Base-by-base conservation (phyloP, 2,888 invertebrate genomes). In the Eristalinus aeneus region DNA sequence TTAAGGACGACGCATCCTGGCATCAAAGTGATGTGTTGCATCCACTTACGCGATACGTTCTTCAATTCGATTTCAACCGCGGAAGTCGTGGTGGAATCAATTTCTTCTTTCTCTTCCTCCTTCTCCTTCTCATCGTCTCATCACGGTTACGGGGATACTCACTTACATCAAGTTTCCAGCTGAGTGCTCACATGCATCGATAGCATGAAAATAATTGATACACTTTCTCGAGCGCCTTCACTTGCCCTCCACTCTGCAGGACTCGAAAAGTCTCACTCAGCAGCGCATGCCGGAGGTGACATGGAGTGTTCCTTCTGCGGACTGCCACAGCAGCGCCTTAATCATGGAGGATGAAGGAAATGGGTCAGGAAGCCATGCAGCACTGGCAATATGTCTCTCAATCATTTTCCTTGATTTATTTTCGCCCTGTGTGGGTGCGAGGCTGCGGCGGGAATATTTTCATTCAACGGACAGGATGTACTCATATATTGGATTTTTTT, bases 161-260 rank as follows among this genome's bases (percentile, higher is more conserved):
- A 12, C 54, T n/a, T 56, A n/a, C 23, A 16, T 39, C 65, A 39
- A 58, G 5, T 27, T 65, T 9, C 34, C 32, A 39, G 27, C 20
- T 6, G 22, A 12, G 56, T 12, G 56, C 12, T 39, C 22, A 11
- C 34, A 73, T 68, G 73, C 83, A 78, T 58, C 73, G 32, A 78
- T 74, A 74, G 68, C 68, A 83, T 83, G 58, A 83, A 83, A 78
- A 78, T 78, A 83, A 83, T 83, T 83, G 73, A 83, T 63, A 60
- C 63, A 46, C 39, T 39, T 39, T 27, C 27, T 5, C 39, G 12
- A n/a, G 5, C 39, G 39, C 5, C 4, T 16, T n/a, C 46, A 16
- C 54, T 12, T n/a, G 67, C 61, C 32, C 39, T 23, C 16, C 56
- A 71, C 65, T 71, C 27, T 65, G 64, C 27, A 36, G 58, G 34